phyloP scores from a whole-genome alignment of 2,888 invertebrate species.

The Augiades crinisus region DNA sequence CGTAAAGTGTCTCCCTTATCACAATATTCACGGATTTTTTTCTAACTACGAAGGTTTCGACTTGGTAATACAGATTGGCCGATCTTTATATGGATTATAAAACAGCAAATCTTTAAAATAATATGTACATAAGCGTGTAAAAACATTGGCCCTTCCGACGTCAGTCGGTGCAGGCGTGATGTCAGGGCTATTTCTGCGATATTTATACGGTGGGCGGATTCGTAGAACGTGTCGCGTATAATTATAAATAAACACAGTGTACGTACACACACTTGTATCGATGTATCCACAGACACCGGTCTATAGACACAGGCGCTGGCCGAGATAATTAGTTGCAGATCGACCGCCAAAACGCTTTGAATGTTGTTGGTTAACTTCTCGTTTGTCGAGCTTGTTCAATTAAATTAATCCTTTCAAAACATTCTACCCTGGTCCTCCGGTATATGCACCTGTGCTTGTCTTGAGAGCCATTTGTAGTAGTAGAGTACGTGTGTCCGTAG shows the following conservation, averaged over 20 bases:
- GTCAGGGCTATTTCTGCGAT: slow-evolving; percentile 31
- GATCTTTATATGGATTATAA: too few species aligned
- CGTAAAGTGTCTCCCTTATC: too few species aligned
- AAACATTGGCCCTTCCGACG: slow-evolving; percentile 22
- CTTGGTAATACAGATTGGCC: too few species aligned
- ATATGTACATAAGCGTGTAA: background rate
- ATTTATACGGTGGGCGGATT: slow-evolving; percentile 15
- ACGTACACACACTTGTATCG: background rate
- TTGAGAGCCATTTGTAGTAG: too few species aligned
- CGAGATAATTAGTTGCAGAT: background rate
- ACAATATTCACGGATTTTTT: too few species aligned
- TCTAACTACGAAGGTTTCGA: too few species aligned
- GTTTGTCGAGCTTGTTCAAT: background rate
- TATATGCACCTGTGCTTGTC: too few species aligned
- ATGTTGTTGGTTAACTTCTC: background rate
- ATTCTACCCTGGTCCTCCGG: too few species aligned
- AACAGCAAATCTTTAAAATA: too few species aligned
- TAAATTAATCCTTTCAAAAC: too few species aligned
- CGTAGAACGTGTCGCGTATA: slow-evolving; percentile 16
- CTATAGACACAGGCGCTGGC: background rate
- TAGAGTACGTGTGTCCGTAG: too few species aligned
- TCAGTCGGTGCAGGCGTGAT: slow-evolving; percentile 33
- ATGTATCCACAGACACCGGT: background rate
- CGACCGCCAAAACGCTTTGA: background rate
- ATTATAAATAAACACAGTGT: slow-evolving; percentile 7